phyloP scores from a whole-genome alignment of 23 tunicate genomes.

The Corella eumyota region DNA sequence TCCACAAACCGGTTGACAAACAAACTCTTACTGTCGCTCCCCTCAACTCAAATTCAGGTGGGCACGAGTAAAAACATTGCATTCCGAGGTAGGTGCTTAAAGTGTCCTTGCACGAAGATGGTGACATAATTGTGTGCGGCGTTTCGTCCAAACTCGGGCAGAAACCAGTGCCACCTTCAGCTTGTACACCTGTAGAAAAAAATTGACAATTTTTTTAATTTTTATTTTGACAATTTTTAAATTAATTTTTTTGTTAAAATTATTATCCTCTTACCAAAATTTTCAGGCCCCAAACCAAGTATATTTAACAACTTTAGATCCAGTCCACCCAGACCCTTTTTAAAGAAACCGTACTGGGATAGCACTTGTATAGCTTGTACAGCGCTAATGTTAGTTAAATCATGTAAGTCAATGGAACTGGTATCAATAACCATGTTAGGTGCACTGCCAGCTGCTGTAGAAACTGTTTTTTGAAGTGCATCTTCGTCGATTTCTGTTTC shows the following conservation, averaged over 20 bases:
- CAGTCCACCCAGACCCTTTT: slow-evolving; percentile 12
- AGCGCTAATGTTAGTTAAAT: slow-evolving; percentile 20
- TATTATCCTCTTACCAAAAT: slow-evolving; percentile 6
- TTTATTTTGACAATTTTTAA: not conserved
- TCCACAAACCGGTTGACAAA: slow-evolving; percentile 38
- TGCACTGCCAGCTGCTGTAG: slow-evolving; percentile 2
- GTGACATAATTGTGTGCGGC: slow-evolving; percentile 8
- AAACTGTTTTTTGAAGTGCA: too few species aligned
- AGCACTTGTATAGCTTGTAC: slow-evolving; percentile 16
- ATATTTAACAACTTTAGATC: slow-evolving; percentile 18
- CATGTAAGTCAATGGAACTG: slow-evolving; percentile 4
- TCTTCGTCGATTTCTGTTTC: too few species aligned
- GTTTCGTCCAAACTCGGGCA: slow-evolving; percentile 14
- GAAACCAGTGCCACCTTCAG: slow-evolving; percentile 35
- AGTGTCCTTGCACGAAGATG: slow-evolving; percentile 22
- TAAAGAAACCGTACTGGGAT: slow-evolving; percentile 50
- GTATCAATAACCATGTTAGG: slow-evolving; percentile 25
- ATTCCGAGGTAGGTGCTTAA: slow-evolving; percentile 20
- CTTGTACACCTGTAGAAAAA: slow-evolving; percentile 22
- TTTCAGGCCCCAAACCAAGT: slow-evolving; percentile 20
- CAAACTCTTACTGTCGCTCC: slow-evolving; percentile 29
- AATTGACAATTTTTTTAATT: too few species aligned
- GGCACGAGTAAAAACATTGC: slow-evolving; percentile 18
- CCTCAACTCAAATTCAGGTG: slow-evolving; percentile 4
- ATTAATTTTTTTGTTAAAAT: not conserved